These are phyloP conservation scores for Ptychochromis oligacanthus DNA, from an alignment of 2,113 vertebrate species.

Conservation along the genomic window DNA sequence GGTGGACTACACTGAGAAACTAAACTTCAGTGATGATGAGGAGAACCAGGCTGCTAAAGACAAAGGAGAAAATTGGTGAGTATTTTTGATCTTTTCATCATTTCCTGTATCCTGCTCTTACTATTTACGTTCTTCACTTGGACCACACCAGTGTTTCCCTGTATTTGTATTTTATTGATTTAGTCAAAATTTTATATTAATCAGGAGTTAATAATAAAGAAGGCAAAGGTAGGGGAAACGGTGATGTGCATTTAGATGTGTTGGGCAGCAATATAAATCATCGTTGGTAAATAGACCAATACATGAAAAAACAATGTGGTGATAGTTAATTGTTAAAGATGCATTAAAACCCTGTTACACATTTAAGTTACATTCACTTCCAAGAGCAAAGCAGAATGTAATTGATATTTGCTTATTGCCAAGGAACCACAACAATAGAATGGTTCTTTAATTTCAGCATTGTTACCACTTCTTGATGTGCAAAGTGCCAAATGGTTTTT, in stretches of 20 bases:
- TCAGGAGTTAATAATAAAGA: background rate
- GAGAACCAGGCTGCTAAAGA: conserved; percentile 93
- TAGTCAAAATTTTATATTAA: background rate
- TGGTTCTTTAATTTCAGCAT: background rate
- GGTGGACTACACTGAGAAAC: conserved; percentile 97
- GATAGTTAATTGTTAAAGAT: background rate
- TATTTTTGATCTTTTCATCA: background rate
- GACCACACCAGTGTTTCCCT: background rate
- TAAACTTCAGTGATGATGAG: conserved; percentile 99
- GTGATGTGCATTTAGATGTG: background rate
- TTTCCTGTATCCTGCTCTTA: background rate
- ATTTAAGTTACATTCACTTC: background rate
- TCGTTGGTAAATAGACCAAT: background rate
- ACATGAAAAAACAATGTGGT: background rate
- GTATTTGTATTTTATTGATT: background rate
- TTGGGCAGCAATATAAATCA: background rate
- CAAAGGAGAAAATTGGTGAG: conserved; percentile 87
- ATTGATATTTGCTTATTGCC: too few relatives aligned
- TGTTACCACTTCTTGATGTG: background rate
- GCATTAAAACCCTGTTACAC: background rate
- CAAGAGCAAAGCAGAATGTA: background rate
- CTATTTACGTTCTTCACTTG: background rate
- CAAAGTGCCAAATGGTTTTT: background rate
- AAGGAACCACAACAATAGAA: background rate
- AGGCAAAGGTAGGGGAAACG: background rate